Base-by-base conservation (phyloP, 1,140 invertebrate genomes). In the Monochamus saltuarius region DNA sequence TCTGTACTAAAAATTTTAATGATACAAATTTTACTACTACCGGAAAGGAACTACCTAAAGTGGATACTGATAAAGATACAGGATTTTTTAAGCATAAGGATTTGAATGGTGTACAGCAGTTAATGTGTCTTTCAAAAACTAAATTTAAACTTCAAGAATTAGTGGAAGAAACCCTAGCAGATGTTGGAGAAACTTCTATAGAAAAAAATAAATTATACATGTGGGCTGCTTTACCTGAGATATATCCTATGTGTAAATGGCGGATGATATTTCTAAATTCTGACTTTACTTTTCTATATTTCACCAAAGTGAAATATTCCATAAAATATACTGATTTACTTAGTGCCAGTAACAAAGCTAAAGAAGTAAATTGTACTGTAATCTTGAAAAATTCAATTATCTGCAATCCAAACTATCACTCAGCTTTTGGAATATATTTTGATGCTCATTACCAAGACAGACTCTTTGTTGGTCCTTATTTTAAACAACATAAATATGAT, bases 381-480 rank as follows among this genome's bases (percentile, higher is more conserved):
- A 36, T 51, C 3, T 22, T 71, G 11, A 52, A 42, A 56, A 64
- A 65, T 56, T 19, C 47, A 10, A 9, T 55, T 47, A 59, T 65
- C 9, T 51, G 55, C 34, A 42, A 54, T 35, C 40, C 39, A 13
- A 64, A 67, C 16, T 39, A 55, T 22, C 62, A 64, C 37, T 10
- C 22, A 34, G 35, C 38, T 17, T 73, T 67, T 52, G 70, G 72
- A 1, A 63, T 72, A n/a, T 73, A 70, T 52, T 61, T 65, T 14
- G 62, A 62, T 29, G 68, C 57, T n/a, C 54, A 62, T 11, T 66
- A 62, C 54, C 13, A 36, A 6, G 67, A 72, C 42, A 34, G 62
- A 13, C 42, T 73, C 34, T 73, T 73, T 51, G 61, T 73, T 39
- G 72, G 72, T 16, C 72, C 72, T 2, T 73, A 69, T 56, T 43